phyloP scores from a whole-genome alignment of 2,888 invertebrate genomes.

The Pseudoips prasinana region DNA sequence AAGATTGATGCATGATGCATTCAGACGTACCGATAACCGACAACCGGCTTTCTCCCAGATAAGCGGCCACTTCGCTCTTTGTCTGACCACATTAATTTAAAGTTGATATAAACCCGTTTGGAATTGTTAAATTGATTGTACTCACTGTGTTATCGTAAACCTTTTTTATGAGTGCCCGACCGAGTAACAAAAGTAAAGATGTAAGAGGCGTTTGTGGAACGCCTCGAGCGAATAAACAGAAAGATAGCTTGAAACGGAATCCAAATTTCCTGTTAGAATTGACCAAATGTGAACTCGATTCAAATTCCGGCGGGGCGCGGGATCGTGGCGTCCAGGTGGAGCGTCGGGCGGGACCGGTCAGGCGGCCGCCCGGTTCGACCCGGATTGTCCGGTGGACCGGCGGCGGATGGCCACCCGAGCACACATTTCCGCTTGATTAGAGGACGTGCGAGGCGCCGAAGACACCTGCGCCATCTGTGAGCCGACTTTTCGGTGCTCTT shows the following conservation, averaged over 20 bases:
- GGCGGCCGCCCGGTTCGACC: constrained; percentile 29
- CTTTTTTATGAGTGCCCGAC: constrained; percentile 17
- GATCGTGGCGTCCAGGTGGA: constrained; percentile 45
- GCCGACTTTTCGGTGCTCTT: constrained; percentile 64
- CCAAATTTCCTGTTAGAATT: constrained; percentile 51
- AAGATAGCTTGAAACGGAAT: constrained; percentile 46
- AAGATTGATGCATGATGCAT: constrained; percentile 38
- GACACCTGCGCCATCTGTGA: constrained; percentile 69
- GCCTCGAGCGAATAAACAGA: constrained; percentile 46
- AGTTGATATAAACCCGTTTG: constrained; percentile 57
- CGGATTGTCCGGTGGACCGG: constrained; percentile 44
- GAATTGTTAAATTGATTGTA: constrained; percentile 69
- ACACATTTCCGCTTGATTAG: constrained; percentile 79
- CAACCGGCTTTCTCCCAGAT: constrained; percentile 68
- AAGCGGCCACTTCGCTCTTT: constrained; percentile 60
- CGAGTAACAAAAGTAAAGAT: constrained; percentile 26
- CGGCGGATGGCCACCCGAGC: constrained; percentile 60
- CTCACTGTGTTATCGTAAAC: constrained; percentile 50
- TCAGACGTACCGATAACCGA: constrained; percentile 34
- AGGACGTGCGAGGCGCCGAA: constrained; percentile 59
- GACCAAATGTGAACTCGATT: constrained; percentile 53
- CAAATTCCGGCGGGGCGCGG: constrained; percentile 44
- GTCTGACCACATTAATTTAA: constrained; percentile 71
- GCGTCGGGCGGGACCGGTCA: constrained; percentile 20
- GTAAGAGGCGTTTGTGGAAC: constrained; percentile 26